Conservation (phyloP, 2,888 invertebrate species). For the Sinhomidia bicolor region DNA sequence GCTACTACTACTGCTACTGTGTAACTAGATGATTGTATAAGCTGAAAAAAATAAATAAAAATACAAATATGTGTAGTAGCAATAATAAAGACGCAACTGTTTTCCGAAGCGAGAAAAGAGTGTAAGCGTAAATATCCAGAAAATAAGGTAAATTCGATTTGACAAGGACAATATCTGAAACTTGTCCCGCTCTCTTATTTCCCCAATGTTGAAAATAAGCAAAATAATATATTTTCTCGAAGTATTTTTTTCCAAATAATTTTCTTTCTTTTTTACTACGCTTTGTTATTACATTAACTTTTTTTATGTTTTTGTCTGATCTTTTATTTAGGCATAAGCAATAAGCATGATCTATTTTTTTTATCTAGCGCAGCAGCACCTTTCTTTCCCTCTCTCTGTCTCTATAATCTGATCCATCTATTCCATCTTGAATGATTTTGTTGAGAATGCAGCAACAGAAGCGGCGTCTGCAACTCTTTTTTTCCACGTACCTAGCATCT, state of each 20-base stretch:
- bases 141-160: slow-evolving; percentile 3
- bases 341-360: too few species aligned
- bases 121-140: neutral
- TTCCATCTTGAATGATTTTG: neutral
- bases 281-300: neutral
- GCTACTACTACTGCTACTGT: neutral
- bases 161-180: slow-evolving; percentile 21
- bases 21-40: neutral
- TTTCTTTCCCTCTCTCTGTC: neutral
- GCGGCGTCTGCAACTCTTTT: too few species aligned
- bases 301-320: neutral
- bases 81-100: neutral
- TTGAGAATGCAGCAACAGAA: neutral
- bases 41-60: too few species aligned
- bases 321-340: neutral
- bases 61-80: too few species aligned
- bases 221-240: slow-evolving; percentile 2
- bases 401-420: neutral
- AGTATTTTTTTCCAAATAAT: neutral
- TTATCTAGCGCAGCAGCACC: neutral
- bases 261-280: neutral
- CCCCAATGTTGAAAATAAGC: neutral
- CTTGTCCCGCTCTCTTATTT: neutral
- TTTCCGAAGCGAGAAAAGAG: neutral
- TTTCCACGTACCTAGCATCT: neutral